Evolutionary conservation across 2,797 vertebrate genomes (phyloP), one percentile per base, ranked within the genome.

Genomic region (Champsocephalus esox): DNA sequence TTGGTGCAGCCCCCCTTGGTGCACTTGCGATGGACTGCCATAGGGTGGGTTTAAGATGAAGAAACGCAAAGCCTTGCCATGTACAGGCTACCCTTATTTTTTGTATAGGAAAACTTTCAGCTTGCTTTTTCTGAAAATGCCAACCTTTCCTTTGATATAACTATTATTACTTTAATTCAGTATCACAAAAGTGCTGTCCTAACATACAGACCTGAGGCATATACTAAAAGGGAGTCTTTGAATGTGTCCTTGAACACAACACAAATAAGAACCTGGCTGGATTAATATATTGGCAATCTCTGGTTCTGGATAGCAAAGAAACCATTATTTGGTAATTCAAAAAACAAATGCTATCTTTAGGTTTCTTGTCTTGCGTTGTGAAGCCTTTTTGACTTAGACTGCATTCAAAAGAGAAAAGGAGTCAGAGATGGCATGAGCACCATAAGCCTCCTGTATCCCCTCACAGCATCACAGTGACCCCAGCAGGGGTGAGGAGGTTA

Each of bases 401-500:
- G 3, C n/a, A 28, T 43, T 41, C n/a, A 51, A 46, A 28, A 16
- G 63, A 14, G 52, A 44, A 4, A 16, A 63, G 34, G 34, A 38
- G 10, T 59, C 52, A 52, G 11, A 24, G 67, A 68, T 62, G 60
- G 73, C 38, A 9, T 12, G 63, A 43, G 51, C 12, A 52, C 38
- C 52, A 17, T 43, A 65, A 7, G 57, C 61, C 46, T 60, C 32
- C 45, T 21, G 52, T 76, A 24, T 62, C 55, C 41, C 16, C 50
- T 34, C 24, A 46, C 54, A 49, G 56, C 55, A 45, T 48, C 3
- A 1, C 54, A 24, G 63, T 28, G 52, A 45, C 71, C 61, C 55
- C 51, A 13, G 60, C 65, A 58, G 57, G 86, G 80, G 86, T 64
- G 64, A 86, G 28, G 65, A 72, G 81, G 76, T 65, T 51, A 19